These are phyloP conservation scores for Pelecanoides urinatrix DNA, from an alignment of 2,113 vertebrate genomes.

Conservation along the genomic window DNA sequence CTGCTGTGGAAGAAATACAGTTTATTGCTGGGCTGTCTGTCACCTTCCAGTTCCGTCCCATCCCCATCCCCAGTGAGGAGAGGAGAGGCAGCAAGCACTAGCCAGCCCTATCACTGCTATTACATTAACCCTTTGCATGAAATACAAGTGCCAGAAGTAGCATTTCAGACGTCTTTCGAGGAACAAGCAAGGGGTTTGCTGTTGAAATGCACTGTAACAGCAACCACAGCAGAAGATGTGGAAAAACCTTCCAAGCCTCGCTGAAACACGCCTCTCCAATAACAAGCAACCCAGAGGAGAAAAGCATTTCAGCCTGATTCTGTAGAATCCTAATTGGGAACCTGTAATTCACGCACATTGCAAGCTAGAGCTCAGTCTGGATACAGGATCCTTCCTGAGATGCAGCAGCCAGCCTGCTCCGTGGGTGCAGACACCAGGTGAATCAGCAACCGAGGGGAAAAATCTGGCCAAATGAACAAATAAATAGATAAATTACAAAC, in stretches of 20 bases:
- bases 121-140: background rate
- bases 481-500: background rate
- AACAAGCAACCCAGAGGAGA: background rate
- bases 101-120: background rate
- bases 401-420: background rate
- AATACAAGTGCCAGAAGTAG: background rate
- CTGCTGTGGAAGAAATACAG: background rate
- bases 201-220: background rate
- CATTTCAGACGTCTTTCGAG: background rate
- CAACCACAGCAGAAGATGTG: background rate
- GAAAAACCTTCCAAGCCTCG: background rate
- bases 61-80: rapidly evolving
- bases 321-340: background rate
- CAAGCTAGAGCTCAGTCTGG: background rate
- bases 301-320: background rate
- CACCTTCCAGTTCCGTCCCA: background rate
- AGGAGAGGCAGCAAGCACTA: background rate
- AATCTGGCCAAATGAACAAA: background rate
- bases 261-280: background rate
- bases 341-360: background rate
- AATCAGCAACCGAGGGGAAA: background rate
- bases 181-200: background rate
- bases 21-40: background rate
- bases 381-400: background rate
- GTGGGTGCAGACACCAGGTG: background rate